Evolutionary conservation across 2,113 vertebrate genomes (phyloP).

Genomic region (Mixornis gularis): DNA sequence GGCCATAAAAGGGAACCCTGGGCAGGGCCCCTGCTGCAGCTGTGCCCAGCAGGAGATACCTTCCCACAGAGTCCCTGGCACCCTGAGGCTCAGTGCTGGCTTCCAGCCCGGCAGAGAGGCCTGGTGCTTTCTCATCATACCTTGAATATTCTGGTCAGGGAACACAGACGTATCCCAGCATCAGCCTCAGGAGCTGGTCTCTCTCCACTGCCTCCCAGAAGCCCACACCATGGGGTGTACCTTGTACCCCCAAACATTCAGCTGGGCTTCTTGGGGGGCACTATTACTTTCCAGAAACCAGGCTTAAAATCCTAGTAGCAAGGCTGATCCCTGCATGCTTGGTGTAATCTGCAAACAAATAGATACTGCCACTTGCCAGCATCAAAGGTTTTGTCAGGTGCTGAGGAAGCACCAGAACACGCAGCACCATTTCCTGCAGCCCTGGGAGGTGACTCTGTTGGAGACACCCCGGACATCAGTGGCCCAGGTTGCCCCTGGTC

Average conservation of each 20-base stretch:
- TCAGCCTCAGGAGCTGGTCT: neutral
- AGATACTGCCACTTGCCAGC: neutral
- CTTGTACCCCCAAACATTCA: neutral
- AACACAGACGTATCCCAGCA: neutral
- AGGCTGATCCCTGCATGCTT: neutral
- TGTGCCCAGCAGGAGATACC: fast-evolving
- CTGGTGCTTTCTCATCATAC: neutral
- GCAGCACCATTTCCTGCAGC: neutral
- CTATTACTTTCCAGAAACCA: neutral
- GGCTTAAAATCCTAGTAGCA: neutral
- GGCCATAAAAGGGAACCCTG: neutral
- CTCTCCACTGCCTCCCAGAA: neutral
- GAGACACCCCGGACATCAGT: neutral
- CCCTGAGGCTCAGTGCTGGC: neutral
- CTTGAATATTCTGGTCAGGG: neutral
- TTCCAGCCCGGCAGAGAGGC: neutral
- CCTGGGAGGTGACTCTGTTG: fast-evolving
- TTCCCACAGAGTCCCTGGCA: neutral
- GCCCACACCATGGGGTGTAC: neutral
- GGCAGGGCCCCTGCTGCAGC: neutral
- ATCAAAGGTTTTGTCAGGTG: neutral
- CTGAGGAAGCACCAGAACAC: neutral
- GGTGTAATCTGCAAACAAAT: neutral
- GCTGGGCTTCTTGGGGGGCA: neutral
- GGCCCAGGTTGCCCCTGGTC: neutral